phyloP scores from a whole-genome alignment of 2,888 invertebrate genomes.

The Odontomyia ornata region DNA sequence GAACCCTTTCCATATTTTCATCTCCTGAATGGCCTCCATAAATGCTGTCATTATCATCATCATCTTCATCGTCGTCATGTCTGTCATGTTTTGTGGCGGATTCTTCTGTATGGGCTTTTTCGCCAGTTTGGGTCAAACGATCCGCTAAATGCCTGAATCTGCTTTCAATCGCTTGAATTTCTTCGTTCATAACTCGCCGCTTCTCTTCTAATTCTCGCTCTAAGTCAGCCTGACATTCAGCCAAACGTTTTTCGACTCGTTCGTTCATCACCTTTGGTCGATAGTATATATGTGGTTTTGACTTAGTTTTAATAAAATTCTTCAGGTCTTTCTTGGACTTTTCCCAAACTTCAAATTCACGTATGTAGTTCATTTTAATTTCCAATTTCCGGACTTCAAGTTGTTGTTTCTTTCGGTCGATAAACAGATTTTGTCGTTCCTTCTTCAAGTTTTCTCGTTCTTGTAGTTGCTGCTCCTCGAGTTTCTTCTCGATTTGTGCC shows the following conservation, averaged over 20 bases:
- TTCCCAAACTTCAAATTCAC: constrained; percentile 91
- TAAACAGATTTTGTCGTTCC: constrained; percentile 85
- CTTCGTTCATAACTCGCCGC: constrained; percentile 71
- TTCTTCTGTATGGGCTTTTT: constrained; percentile 6
- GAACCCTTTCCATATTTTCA: constrained; percentile 54
- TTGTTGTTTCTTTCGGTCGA: constrained; percentile 86
- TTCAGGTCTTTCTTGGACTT: constrained; percentile 77
- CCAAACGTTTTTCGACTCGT: constrained; percentile 73
- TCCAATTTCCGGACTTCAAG: constrained; percentile 88
- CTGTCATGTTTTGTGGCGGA: constrained; percentile 65
- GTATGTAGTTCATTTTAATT: constrained; percentile 86
- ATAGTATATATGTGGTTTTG: constrained; percentile 88
- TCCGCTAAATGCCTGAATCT: constrained; percentile 55
- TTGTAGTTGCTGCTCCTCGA: constrained; percentile 88
- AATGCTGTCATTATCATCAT: constrained; percentile 65
- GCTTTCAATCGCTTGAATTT: constrained; percentile 71
- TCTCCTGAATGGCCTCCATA: constrained; percentile 62
- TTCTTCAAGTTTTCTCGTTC: constrained; percentile 86
- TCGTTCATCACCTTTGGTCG: constrained; percentile 81
- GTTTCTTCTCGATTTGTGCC: constrained; percentile 83
- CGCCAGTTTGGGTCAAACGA: constrained; percentile 16
- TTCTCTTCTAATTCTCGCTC: constrained; percentile 73
- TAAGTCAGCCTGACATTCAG: constrained; percentile 70
- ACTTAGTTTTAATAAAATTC: constrained; percentile 86
- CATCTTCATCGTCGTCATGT: constrained; percentile 64